Evolutionary conservation across 2,113 vertebrate genomes (phyloP), one percentile per base, ranked within the genome.

Genomic region (Tyrannus savana): DNA sequence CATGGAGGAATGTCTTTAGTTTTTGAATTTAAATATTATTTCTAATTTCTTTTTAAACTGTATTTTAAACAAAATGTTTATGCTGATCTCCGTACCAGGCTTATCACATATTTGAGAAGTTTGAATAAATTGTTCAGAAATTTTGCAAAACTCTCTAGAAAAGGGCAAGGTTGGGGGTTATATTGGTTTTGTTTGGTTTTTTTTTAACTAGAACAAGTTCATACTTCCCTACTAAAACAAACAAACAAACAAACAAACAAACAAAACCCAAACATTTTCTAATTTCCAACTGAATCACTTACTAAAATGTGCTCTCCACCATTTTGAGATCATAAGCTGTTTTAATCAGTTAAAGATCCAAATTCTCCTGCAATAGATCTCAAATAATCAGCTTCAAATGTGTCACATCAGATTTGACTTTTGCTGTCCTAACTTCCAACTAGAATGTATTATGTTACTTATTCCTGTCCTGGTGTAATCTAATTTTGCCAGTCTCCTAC

Each of bases 121-220:
- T 55, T 37, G 14, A 37, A 3, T 13, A 62, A 37, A 50, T 62
- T 67, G 7, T 75, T 75, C 7, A 21, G 25, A 39, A 62, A 46
- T 19, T 42, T 75, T 28, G 3, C 7, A 50, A 77, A 89, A 24
- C 3, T 14, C 1, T 19, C 33, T 39, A 47, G 24, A 93, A 93
- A 47, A 35, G 21, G 3, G 1, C 13, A 66, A 37, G 15, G 5
- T 18, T 1, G 2, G 0, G 4, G 33, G 10, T 3, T 12, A 14
- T 49, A 37, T 50, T 23, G 4, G 8, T 53, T 50, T 41, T 7
- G 2, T 1, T 37, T 58, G 5, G 4, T 6, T 6, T 31, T 56
- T 67, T 56, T 67, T 66, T 49, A 19, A 3, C 2, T 39, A 55
- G 31, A 87, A 50, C 3, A 50, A 14, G 4, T 66, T 49, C 12